Evolutionary conservation across 2,888 invertebrate species (phyloP), one percentile per base, ranked within the genome.

Genomic region (Calliopum simillimum): DNA sequence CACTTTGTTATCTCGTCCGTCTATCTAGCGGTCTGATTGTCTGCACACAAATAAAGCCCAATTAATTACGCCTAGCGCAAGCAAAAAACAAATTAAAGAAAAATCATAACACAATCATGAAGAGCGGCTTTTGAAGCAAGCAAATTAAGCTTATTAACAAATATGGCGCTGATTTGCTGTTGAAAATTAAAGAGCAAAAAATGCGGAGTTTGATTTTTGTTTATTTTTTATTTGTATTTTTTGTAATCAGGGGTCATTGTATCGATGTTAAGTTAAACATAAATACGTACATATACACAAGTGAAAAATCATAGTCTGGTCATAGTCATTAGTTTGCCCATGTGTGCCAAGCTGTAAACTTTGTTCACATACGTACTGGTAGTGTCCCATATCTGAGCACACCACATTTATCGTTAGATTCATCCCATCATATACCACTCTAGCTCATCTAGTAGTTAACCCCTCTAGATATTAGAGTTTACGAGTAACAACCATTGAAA

Each of bases 121-220:
- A 61, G 21, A 33, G 56, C 61, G 19, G n/a, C 61, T 46, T 33
- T 59, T 43, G 46, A 19, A 44, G 44, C 46, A 19, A 44, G 44
- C 46, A 61, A 61, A 46, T 33, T 61, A 46, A 61, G 61, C 61
- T 61, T 23, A 61, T 61, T 61, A 61, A 61, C 11, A 61, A 21
- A 61, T 8, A 61, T 23, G 44, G 61, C 61, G 21, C 21, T 61
- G 61, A 61, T 47, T 61, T 47, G 46, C 46, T 16, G 12, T 46
- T 46, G 19, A 61, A 61, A 61, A 16, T 21, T 46, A 21, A n/a
- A 21, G 19, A 4, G 14, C 13, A 46, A 61, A 61, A 46, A 14
- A 61, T 61, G n/a, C 14, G 44, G 61, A 25, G 12, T 21, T 56
- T 19, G 21, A 19, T 23, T 21, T 56, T 12, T 25, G 55, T 56